Conservation (phyloP, 2,797 vertebrate genomes). For the Sebastes hubbsi region DNA sequence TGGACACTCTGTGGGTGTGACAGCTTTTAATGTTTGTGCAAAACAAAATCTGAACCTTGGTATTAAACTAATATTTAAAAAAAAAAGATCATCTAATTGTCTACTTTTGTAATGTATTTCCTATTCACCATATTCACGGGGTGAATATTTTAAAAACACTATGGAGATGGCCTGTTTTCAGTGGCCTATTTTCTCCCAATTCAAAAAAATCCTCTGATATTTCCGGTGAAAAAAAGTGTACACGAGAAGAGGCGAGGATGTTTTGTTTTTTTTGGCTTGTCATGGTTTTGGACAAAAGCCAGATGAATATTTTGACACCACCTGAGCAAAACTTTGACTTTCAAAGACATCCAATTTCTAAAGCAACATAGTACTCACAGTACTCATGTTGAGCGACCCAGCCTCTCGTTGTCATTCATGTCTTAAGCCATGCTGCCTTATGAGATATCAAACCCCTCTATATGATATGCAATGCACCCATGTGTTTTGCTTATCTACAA, state of each 20-base stretch:
- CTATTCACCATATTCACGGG: conserved; percentile 43
- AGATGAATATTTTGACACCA: conserved; percentile 30
- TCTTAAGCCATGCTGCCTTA: conserved; percentile 84
- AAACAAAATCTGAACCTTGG: conserved; percentile 49
- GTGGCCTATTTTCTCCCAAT: conserved; percentile 39
- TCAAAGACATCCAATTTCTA: conserved; percentile 26
- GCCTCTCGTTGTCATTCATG: conserved; percentile 64
- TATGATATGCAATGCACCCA: conserved; percentile 62
- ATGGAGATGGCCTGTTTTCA: conserved; percentile 59
- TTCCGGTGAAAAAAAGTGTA: conserved; percentile 10
- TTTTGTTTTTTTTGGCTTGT: conserved; percentile 7
- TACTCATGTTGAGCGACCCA: conserved; percentile 35
- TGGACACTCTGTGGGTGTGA: conserved; percentile 60
- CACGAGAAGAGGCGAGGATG: background rate
- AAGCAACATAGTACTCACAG: conserved; percentile 29
- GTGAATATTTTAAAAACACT: conserved; percentile 60
- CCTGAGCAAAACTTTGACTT: conserved; percentile 22
- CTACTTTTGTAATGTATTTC: conserved; percentile 75
- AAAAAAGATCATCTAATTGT: conserved; percentile 37
- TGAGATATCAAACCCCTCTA: conserved; percentile 59
- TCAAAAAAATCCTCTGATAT: conserved; percentile 15
- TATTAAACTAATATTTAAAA: conserved; percentile 19
- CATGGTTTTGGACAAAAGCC: conserved; percentile 45
- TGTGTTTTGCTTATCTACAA: conserved; percentile 53
- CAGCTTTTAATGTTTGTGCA: conserved; percentile 76